phyloP scores from a whole-genome alignment of 37 sponge, comb jelly and placozoan species.

The Eunapius fragilis region DNA sequence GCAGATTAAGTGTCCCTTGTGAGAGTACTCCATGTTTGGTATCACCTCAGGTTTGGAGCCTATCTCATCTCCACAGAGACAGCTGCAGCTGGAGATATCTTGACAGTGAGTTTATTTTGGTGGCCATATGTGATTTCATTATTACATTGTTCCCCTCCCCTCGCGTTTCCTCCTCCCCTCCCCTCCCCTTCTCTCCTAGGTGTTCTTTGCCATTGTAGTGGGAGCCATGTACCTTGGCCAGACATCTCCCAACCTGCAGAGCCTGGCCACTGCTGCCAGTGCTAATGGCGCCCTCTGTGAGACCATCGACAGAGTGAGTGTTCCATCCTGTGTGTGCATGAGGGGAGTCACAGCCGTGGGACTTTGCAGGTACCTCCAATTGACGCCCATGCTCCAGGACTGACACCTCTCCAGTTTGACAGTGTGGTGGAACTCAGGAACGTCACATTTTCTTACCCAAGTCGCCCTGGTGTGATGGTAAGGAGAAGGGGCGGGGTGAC shows the following conservation, averaged over 20 bases:
- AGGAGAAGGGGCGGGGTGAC: not conserved
- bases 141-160: not conserved
- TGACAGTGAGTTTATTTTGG: conserved; percentile 31
- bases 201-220: conserved; percentile 78
- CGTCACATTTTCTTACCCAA: conserved; percentile 72
- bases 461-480: conserved; percentile 55
- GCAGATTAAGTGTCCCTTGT: not conserved
- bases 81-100: conserved; percentile 35
- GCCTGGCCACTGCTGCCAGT: conserved; percentile 72
- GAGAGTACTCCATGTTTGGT: no score
- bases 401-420: conserved; percentile 38
- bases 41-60: conserved; percentile 55
- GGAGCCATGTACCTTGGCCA: conserved; percentile 84
- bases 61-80: conserved; percentile 48
- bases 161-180: not conserved
- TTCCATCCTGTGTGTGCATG: not conserved
- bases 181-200: conserved; percentile 23
- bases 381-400: conserved; percentile 58
- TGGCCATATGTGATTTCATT: not conserved
- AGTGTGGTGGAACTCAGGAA: conserved; percentile 41
- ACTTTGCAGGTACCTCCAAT: conserved; percentile 62
- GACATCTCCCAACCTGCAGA: conserved; percentile 81
- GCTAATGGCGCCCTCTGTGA: conserved; percentile 75
- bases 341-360: conserved; percentile 12
- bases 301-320: conserved; percentile 77